Evolutionary conservation across 23 tunicate species (phyloP), one percentile per base, ranked within the genome.

Genomic region (Styela plicata): DNA sequence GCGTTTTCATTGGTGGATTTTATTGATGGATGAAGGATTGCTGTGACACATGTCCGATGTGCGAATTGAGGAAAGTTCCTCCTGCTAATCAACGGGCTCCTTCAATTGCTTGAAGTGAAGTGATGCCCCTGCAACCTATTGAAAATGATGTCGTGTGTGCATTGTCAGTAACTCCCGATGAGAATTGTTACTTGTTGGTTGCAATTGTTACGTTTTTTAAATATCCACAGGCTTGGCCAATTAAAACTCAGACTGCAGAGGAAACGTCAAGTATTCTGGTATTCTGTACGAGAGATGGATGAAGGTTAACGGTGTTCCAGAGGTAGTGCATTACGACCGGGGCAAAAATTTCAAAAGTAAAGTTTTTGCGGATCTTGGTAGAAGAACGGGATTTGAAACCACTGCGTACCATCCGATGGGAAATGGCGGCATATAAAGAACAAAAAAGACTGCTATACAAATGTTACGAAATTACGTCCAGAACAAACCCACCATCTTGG

Each of bases 391-490:
- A 44, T 44, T 44, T 24, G 24, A 69, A 13, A 82, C 63, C 63
- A 37, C 82, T 7, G 30, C 85, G 3, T 82, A 82, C 70, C 80
- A 70, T 32, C 78, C 80, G 20, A 25, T 31, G 23, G 63, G 78
- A 34, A 36, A 82, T 34, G 79, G 85, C 63, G 78, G 78, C 24
- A 62, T 82, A 2, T 81, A 70, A 70, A 33, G 79, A 24, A 33
- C 35, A 19, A 70, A 82, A 23, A 34, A 32, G 30, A 82, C 84
- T 5, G 52, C 67, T 30, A 31, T 64, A 31, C 18, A 63, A 17
- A 82, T 82, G 85, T 35, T 82, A 3, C 85, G 80, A n/a, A 69
- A 69, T 36, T 82, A 82, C 33, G 63, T 82, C 3, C 63, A 82
- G 13, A 24, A 70, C 24, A 69, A 82, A 30, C n/a, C 34, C 63